Conservation (phyloP, 1,140 invertebrate genomes). For the Atopsyche davidsoni region DNA sequence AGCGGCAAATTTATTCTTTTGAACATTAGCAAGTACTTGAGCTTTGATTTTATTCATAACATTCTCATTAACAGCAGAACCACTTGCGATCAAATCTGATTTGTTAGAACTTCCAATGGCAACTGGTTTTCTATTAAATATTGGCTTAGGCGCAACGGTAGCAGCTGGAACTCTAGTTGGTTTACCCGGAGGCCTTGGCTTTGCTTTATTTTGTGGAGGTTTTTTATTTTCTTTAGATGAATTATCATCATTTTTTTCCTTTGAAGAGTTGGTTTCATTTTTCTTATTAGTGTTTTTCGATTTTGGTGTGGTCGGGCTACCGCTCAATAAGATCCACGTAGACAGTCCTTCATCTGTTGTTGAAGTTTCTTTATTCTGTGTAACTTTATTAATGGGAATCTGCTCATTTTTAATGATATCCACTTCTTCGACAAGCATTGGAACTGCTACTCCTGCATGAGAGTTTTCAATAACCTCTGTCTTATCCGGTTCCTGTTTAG, state of each 20-base stretch:
- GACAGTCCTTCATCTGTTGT: conserved; percentile 62
- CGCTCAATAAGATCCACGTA: conserved; percentile 68
- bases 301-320: conserved; percentile 38
- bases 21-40: conserved; percentile 45
- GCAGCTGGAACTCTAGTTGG: conserved; percentile 17
- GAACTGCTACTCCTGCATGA: conserved; percentile 53
- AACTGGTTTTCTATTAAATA: conserved; percentile 25
- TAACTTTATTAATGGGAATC: no score
- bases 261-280: conserved; percentile 20
- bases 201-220: conserved; percentile 34
- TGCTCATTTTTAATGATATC: conserved; percentile 34
- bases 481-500: conserved; percentile 37
- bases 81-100: conserved; percentile 44
- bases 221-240: conserved; percentile 24
- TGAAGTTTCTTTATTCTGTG: conserved; percentile 46
- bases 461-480: conserved; percentile 41
- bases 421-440: conserved; percentile 49
- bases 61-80: conserved; percentile 48
- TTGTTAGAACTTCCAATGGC: conserved; percentile 44
- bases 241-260: conserved; percentile 31
- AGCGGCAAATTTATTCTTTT: conserved; percentile 43
- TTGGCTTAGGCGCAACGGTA: conserved; percentile 15
- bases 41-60: conserved; percentile 47
- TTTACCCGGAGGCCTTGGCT: conserved; percentile 30
- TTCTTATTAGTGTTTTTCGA: conserved; percentile 38